Evolutionary conservation across 2,888 invertebrate genomes (phyloP).

Genomic region (Synergus umbraculus): DNA sequence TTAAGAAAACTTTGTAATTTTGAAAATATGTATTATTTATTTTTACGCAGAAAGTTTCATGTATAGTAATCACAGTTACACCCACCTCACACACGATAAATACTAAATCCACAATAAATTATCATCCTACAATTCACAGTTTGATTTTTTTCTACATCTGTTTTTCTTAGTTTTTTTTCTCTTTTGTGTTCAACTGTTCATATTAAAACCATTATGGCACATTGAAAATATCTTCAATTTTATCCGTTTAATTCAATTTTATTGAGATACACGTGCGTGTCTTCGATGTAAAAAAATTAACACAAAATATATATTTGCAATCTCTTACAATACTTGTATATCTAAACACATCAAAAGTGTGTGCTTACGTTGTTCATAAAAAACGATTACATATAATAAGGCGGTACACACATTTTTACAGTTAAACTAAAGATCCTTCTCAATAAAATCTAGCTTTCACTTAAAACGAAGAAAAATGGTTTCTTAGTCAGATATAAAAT

Average conservation of each 20-base stretch:
- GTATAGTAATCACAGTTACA: not conserved
- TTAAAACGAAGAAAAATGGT: conserved; percentile 5
- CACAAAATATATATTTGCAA: conserved; percentile 19
- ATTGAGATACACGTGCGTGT: not conserved
- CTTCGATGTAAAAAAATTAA: conserved; percentile 22
- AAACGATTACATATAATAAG: not conserved
- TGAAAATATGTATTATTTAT: conserved; percentile 13
- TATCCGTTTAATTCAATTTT: not conserved
- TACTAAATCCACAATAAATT: not conserved
- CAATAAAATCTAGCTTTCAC: not conserved
- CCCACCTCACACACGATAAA: not conserved
- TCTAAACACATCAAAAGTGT: not conserved
- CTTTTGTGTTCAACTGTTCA: not conserved
- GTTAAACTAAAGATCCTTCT: not conserved
- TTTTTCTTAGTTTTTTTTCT: not conserved
- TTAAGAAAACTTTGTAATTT: not conserved
- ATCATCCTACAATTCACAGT: not conserved
- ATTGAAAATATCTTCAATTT: not conserved
- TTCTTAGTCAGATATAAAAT: not conserved
- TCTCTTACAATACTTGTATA: not conserved
- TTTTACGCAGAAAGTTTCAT: conserved; percentile 12
- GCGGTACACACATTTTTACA: not conserved
- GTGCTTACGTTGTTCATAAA: not conserved
- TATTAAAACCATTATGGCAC: not conserved
- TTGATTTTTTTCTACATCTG: not conserved